Evolutionary conservation across 1,140 invertebrate genomes (phyloP), one percentile per base, ranked within the genome.

Genomic region (Drepana arcuata): DNA sequence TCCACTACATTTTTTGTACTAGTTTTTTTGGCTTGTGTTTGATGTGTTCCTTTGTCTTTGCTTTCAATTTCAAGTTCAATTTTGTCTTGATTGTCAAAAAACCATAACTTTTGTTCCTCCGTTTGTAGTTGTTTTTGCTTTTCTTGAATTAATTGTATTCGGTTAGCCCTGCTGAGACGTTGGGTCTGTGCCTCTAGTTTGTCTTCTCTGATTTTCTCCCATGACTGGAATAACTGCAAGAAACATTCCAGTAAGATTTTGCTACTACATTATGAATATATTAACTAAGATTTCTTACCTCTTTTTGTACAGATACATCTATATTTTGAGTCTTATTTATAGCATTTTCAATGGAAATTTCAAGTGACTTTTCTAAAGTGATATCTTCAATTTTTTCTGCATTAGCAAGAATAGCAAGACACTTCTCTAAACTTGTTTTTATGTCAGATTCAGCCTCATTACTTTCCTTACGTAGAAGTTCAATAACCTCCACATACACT

Each of bases 81-180:
- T 53, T 89, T 60, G 28, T 92, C 88, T 63, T 92, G 87, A 55
- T 91, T 89, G 30, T 93, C 90, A 77, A 93, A 93, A 84, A 91
- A 94, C 82, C 91, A 93, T 16, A 94, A 73, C 37, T 88, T 84
- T 52, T 88, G 85, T 59, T 93, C 91, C 56, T 84, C 84, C n/a
- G 81, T 49, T 25, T 83, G 29, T 18, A 93, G 58, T 2, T 86
- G 68, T 29, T 85, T 74, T 53, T 91, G 86, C 11, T 89, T 86
- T 18, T 84, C 57, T 47, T 88, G 62, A 30, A 94, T 85, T 31
- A 86, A 72, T 33, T 85, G 53, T 13, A 89, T 66, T 34, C 87
- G 83, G 52, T 84, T 60, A 28, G 78, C 66, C 52, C 62, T 85
- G 24, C 88, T 72, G 2, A 89, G 34, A 54, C 86, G 74, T 43